Conservation (phyloP, 2,113 vertebrate species). For the Corvus moneduloides region DNA sequence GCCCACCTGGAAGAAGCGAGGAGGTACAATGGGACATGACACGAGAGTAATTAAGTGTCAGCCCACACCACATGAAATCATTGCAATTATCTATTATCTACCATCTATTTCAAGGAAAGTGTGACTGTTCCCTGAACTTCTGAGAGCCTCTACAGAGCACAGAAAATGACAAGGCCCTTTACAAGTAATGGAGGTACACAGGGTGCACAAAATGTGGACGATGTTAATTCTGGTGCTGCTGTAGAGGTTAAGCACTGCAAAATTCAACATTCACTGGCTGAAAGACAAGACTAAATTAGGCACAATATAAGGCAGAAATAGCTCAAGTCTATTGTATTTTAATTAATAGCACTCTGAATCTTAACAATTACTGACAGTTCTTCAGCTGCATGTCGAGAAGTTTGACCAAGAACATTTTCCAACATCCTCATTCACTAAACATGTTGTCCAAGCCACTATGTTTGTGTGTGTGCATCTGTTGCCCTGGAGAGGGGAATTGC, state of each 20-base stretch:
- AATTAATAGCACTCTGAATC: background rate
- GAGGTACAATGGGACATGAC: background rate
- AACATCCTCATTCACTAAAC: background rate
- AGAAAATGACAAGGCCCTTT: background rate
- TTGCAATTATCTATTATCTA: background rate
- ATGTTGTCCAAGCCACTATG: background rate
- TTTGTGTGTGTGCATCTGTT: background rate
- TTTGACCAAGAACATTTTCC: background rate
- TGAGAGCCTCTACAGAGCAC: background rate
- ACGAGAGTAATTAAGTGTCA: background rate
- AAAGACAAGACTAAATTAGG: background rate
- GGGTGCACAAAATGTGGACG: accelerated
- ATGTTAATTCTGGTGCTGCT: background rate
- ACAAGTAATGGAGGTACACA: background rate
- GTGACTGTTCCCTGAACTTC: background rate
- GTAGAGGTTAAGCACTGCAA: background rate
- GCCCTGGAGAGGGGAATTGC: background rate
- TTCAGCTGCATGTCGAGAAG: background rate
- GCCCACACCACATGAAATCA: background rate
- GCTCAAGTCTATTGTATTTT: background rate
- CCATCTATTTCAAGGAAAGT: background rate
- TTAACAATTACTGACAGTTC: background rate
- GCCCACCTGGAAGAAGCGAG: constrained; percentile 77
- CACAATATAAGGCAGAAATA: background rate
- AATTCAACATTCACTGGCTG: background rate